Base-by-base conservation (phyloP, 2,888 invertebrate species). In the Caenorhabditis zanzibari region DNA sequence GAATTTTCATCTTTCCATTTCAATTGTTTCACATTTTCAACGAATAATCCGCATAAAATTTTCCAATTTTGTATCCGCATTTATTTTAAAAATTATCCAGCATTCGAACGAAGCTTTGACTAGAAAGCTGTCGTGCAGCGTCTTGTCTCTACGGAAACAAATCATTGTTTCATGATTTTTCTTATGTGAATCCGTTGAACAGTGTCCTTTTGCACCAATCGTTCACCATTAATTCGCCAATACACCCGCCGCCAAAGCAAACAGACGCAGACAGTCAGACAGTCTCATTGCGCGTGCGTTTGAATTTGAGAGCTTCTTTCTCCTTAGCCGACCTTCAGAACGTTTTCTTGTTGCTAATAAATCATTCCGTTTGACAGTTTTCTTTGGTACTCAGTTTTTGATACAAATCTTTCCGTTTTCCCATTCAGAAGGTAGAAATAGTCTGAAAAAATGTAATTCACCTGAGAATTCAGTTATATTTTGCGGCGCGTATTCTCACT, bases 281-380 rank as follows among this genome's bases (percentile, higher is more conserved):
- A 74, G 54, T 26, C 24, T 28, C 26, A 19, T 47, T 32, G 69
- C 69, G 69, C 77, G 49, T 38, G 22, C 41, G 41, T 71, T 77
- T 77, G 69, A 77, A 77, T 71, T 69, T 71, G 44, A 41, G 69
- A 77, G 76, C 76, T 77, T 71, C 71, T 63, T 63, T 63, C 16
- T 26, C 32, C n/a, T 14, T 32, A 52, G 9, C n/a, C 63, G 77
- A 63, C 77, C 77, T 77, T 71, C 77, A 63, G 12, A 41, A 24
- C 38, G 35, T 44, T 64, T 41, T 41, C 35, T 54, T 5, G 38
- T 49, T 5, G 59, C 77, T 59, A 76, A 68, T 77, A 63, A 71
- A 77, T 77, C 54, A 63, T 26, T 63, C 59, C 7, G n/a, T 76
- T 49, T 28, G 76, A 61, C 76, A 59, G 16, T 58, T 68, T 75